Base-by-base conservation (phyloP, 2,113 vertebrate species). In the Seriola aureovittata region DNA sequence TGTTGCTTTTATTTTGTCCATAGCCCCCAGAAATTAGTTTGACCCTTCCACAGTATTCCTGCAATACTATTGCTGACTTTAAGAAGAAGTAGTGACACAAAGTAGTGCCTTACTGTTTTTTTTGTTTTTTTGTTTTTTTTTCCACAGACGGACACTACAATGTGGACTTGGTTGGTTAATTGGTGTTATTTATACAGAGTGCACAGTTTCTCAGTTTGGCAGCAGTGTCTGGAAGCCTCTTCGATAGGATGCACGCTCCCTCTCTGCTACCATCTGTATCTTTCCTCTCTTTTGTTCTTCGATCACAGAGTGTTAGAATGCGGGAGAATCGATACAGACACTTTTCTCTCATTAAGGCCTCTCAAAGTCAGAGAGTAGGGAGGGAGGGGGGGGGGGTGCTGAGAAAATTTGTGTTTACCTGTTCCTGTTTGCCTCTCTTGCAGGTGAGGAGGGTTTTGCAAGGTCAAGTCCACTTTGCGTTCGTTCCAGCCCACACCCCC, bases 311-410 rank as follows among this genome's bases (percentile, higher is more conserved):
- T 68, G 76, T 79, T 88, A 76, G 84, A 83, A 85, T 67, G 63
- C 82, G 72, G 71, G 46, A 23, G 69, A 89, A 88, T 93, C 82
- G 34, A 88, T 88, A 75, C 40, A 34, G 79, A 87, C 57, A 55
- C 78, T 91, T 89, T 86, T 84, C 75, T 84, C 89, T 74, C 81
- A 88, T 91, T 87, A 85, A 87, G 76, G 77, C 52, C 55, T 80
- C 84, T 91, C 60, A 78, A 75, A 91, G 67, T 79, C 60, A 65
- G 77, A 68, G 63, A 50, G 25, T 34, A 29, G 23, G 55, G 42
- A 48, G 59, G 32, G 17, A 36, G n/a, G 40, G 60, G n/a, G 17
- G 40, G 40, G 59, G 29, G 25, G 2, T 4, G 23, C 62, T 44
- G 46, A 50, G 62, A 57, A 40, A 68, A 50, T 74, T 78, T 76